These are phyloP conservation scores for Hyposoter didymator DNA, from an alignment of 2,888 invertebrate species.

Conservation along the genomic window DNA sequence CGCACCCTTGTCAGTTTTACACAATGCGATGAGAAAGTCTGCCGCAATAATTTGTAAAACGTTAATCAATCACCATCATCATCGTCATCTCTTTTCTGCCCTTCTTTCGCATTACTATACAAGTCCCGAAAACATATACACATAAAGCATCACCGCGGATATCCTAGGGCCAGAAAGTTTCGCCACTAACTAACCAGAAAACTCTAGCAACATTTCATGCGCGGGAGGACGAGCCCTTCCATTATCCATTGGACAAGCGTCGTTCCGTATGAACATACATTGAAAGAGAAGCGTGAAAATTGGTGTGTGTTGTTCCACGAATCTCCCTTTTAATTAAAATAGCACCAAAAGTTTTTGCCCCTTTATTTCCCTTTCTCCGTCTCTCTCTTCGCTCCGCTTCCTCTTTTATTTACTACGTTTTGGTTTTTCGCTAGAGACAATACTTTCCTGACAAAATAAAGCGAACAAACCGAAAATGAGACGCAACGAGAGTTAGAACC, in stretches of 20 bases:
- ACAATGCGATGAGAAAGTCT: no score
- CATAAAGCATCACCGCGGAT: not conserved
- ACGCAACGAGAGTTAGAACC: constrained; percentile 25
- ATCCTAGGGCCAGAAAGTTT: constrained; percentile 47
- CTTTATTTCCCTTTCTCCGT: not conserved
- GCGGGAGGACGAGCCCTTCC: constrained; percentile 33
- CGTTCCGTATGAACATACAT: not conserved
- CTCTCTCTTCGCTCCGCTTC: not conserved
- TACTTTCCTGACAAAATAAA: constrained; percentile 37
- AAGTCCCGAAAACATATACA: not conserved
- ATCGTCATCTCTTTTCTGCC: not conserved
- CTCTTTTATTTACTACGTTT: not conserved
- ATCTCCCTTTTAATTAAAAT: constrained; percentile 59
- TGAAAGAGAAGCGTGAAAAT: not conserved
- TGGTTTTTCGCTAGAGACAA: constrained; percentile 54
- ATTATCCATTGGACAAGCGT: constrained; percentile 32
- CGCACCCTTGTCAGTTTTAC: no score
- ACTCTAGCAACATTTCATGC: constrained; percentile 40
- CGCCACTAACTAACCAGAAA: constrained; percentile 53
- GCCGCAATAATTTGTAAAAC: no score
- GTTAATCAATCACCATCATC: not conserved
- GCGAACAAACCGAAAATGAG: constrained; percentile 26
- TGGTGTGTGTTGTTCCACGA: constrained; percentile 19
- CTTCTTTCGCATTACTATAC: not conserved
- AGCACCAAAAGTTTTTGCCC: constrained; percentile 43